These are phyloP conservation scores for Sympetrum striolatum DNA, from an alignment of 2,888 invertebrate genomes.

Conservation along the genomic window DNA sequence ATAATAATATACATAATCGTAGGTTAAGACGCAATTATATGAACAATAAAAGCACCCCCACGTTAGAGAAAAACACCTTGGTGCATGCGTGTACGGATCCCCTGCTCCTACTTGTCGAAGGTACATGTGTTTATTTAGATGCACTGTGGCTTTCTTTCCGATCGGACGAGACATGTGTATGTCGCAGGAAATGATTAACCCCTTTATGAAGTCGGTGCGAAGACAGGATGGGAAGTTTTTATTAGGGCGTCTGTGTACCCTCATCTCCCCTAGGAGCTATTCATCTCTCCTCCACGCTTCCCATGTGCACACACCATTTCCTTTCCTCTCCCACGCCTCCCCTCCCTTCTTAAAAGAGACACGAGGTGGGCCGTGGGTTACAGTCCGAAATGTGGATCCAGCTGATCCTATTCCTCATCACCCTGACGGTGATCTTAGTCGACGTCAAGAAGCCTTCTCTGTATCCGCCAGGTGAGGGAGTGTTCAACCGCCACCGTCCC, in stretches of 20 bases:
- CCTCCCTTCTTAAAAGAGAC: background rate
- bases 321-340: background rate
- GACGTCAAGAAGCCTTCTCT: slow-evolving; percentile 59
- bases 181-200: background rate
- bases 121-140: too few species aligned
- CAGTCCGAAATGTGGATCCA: slow-evolving; percentile 31
- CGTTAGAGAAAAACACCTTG: too few species aligned
- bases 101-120: too few species aligned
- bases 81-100: too few species aligned
- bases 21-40: too few species aligned
- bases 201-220: background rate
- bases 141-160: too few species aligned
- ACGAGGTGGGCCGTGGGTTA: background rate
- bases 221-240: background rate
- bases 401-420: background rate
- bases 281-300: background rate
- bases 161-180: background rate
- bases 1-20: too few species aligned
- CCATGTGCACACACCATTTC: too few species aligned
- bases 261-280: background rate
- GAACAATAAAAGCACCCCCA: too few species aligned
- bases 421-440: slow-evolving; percentile 44
- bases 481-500: too few species aligned
- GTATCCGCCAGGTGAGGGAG: slow-evolving; percentile 63
- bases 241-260: background rate